Evolutionary conservation across 2,113 vertebrate genomes (phyloP).

Genomic region (Ptilorrhoa leucosticta): DNA sequence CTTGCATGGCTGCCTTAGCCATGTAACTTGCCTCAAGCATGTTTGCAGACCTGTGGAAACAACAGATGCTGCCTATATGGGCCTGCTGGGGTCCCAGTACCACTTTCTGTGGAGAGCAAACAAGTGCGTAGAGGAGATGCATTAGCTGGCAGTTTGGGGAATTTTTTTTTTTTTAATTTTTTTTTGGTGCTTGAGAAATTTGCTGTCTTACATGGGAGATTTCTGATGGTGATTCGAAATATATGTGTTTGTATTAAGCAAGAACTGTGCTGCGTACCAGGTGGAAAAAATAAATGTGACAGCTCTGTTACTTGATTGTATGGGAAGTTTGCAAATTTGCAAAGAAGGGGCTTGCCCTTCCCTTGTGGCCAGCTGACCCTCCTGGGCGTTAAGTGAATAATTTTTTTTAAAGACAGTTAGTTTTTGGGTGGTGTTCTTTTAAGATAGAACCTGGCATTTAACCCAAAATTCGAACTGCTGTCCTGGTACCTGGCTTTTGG

Average conservation of each 20-base stretch:
- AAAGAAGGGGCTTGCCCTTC: conserved; percentile 37
- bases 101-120: not conserved
- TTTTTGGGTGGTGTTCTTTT: conserved; percentile 12
- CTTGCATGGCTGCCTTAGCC: not conserved
- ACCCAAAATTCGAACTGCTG: conserved; percentile 35
- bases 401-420: conserved; percentile 15
- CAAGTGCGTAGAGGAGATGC: not conserved
- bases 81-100: not conserved
- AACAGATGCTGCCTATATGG: not conserved
- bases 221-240: conserved; percentile 19
- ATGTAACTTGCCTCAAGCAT: not conserved
- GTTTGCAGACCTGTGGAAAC: not conserved
- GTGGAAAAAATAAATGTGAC: conserved; percentile 50
- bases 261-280: conserved; percentile 8
- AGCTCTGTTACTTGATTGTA: conserved; percentile 20
- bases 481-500: conserved; percentile 5
- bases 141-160: not conserved
- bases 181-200: not conserved
- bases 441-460: conserved; percentile 33
- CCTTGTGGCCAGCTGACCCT: not conserved
- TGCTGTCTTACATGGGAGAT: conserved; percentile 36
- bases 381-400: not conserved
- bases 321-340: conserved; percentile 5
- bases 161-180: too few species aligned
- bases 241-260: not conserved